Evolutionary conservation across 2,797 vertebrate genomes (phyloP).

Genomic region (Pteronotus mesoamericanus): DNA sequence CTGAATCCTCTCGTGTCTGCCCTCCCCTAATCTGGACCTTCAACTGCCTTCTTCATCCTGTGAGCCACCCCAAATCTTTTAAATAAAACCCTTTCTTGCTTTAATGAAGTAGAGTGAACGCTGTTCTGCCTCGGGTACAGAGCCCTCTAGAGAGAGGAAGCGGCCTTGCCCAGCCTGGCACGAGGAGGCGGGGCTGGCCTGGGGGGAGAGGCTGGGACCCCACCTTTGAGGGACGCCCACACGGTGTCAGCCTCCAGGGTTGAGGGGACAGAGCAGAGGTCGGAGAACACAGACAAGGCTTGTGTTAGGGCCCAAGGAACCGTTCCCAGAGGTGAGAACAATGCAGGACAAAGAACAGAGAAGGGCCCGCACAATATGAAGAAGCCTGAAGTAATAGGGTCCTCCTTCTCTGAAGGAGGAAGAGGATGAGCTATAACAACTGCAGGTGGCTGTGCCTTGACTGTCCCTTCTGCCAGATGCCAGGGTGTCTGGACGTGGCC

Average conservation of each 20-base stretch:
- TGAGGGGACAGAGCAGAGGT: neutral
- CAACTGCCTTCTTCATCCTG: neutral
- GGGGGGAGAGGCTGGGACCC: neutral
- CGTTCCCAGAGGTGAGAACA: neutral
- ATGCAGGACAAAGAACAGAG: neutral
- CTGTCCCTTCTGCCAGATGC: no score
- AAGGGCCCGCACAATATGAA: neutral
- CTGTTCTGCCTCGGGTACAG: neutral
- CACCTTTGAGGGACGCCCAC: no score
- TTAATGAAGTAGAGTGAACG: neutral
- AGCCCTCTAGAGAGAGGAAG: neutral
- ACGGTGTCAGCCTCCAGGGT: neutral
- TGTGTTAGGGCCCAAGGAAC: neutral
- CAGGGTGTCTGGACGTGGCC: fast-evolving
- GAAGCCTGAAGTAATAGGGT: neutral
- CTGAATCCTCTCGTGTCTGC: neutral
- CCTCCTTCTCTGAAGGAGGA: neutral
- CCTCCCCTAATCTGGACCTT: neutral
- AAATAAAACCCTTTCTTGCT: constrained; percentile 1
- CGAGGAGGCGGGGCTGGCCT: neutral
- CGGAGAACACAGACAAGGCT: neutral
- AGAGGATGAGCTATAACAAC: neutral
- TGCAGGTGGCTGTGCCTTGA: neutral
- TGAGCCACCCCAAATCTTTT: neutral
- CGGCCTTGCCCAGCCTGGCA: neutral